phyloP scores from a whole-genome alignment of 2,797 vertebrate genomes.

The Tokudaia tokunoshimensis region DNA sequence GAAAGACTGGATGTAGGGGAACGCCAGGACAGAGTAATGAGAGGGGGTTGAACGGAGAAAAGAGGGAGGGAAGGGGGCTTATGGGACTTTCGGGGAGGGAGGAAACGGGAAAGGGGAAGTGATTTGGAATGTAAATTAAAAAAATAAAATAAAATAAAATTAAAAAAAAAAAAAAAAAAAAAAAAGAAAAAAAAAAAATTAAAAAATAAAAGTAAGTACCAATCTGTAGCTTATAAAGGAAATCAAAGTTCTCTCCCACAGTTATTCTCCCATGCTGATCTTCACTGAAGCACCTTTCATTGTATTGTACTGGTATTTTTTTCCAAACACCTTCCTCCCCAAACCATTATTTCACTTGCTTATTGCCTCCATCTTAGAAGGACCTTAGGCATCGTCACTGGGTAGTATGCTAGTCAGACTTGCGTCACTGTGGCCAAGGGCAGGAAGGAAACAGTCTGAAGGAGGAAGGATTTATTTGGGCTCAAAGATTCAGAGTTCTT shows the following conservation, averaged over 20 bases:
- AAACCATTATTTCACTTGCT: background rate
- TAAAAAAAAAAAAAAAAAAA: too few relatives aligned
- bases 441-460: background rate
- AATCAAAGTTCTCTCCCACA: background rate
- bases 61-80: too few relatives aligned
- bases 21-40: too few relatives aligned
- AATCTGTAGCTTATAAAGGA: background rate
- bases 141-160: background rate
- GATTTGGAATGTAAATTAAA: too few relatives aligned
- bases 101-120: too few relatives aligned
- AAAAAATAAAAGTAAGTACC: background rate
- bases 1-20: too few relatives aligned
- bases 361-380: background rate
- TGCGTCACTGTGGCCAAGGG: background rate
- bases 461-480: background rate
- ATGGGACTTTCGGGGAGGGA: too few relatives aligned
- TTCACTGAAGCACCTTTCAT: background rate
- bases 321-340: conserved; percentile 6
- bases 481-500: background rate
- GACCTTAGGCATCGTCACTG: background rate
- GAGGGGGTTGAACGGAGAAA: too few relatives aligned
- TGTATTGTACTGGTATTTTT: background rate
- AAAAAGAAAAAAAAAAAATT: too few relatives aligned
- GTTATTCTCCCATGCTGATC: background rate
- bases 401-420: background rate